A percentile compares a stretch with the other conserved stretches of the same genome.
Conservation (phyloP, 2,888 invertebrate genomes). For the Himalopsyche tibetana region DNA sequence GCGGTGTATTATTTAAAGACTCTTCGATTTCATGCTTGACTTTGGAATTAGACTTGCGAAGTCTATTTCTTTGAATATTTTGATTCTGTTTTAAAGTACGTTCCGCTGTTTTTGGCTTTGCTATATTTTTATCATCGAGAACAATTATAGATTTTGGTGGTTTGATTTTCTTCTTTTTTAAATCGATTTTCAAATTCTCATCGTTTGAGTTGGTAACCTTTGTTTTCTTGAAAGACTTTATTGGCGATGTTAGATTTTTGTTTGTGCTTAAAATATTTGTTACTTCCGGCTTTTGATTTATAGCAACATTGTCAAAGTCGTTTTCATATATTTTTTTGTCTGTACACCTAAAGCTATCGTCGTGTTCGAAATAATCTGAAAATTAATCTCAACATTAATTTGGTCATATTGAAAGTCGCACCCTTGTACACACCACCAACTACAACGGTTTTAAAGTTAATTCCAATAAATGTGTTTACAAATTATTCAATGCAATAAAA, state of each 20-base stretch:
- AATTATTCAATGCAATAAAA: too few relatives aligned
- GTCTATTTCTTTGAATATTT: constrained; percentile 9
- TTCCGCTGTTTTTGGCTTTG: neutral
- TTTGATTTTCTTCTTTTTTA: constrained; percentile 18
- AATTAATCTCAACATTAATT: neutral
- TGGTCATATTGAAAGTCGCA: neutral
- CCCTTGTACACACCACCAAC: too few relatives aligned
- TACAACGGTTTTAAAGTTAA: too few relatives aligned
- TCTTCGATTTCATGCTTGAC: constrained; percentile 47
- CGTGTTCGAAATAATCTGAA: constrained; percentile 14
- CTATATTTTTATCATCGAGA: constrained; percentile 6
- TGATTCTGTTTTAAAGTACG: neutral
- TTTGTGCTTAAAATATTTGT: constrained; percentile 9
- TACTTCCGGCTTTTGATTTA: neutral
- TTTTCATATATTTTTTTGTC: neutral
- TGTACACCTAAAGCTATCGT: neutral
- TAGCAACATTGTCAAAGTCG: neutral
- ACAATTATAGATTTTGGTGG: neutral
- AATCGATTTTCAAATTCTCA: neutral
- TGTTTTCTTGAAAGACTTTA: neutral
- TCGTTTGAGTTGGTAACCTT: neutral
- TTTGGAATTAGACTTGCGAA: constrained; percentile 19
- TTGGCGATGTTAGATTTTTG: constrained; percentile 32
- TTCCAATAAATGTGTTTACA: too few relatives aligned
- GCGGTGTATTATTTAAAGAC: constrained; percentile 9